phyloP scores from a whole-genome alignment of 2,113 vertebrate genomes.

The Sula dactylatra region DNA sequence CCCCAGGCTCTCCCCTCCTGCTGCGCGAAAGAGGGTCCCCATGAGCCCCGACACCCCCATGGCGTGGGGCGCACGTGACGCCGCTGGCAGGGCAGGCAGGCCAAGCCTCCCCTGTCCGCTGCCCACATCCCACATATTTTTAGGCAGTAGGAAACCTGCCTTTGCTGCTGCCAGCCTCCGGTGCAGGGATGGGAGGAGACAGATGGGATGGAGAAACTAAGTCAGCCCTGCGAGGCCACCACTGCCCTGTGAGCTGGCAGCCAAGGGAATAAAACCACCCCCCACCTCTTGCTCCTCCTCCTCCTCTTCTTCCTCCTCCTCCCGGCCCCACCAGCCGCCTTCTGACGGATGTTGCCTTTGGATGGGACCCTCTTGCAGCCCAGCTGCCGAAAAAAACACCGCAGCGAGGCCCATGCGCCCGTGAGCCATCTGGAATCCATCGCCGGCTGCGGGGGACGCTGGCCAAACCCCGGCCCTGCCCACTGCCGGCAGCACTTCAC shows the following conservation, averaged over 20 bases:
- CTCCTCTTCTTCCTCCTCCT: neutral
- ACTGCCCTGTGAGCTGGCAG: neutral
- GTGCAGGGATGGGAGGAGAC: neutral
- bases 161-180: neutral
- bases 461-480: neutral
- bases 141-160: neutral
- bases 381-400: neutral
- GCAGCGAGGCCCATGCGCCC: neutral
- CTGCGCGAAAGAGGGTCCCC: neutral
- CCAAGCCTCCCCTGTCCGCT: neutral
- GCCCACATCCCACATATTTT: neutral
- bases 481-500: neutral
- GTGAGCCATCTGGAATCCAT: conserved; percentile 52
- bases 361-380: neutral
- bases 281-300: neutral
- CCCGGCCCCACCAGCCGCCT: neutral
- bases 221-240: neutral
- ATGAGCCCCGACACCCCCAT: rapidly evolving
- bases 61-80: neutral
- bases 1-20: neutral
- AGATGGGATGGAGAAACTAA: neutral
- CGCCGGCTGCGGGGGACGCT: neutral
- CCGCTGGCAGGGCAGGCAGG: neutral
- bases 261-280: neutral
- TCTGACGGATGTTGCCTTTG: conserved; percentile 55